These are phyloP conservation scores for Chironomus tentans DNA, from an alignment of 2,888 invertebrate genomes.

Conservation along the genomic window DNA sequence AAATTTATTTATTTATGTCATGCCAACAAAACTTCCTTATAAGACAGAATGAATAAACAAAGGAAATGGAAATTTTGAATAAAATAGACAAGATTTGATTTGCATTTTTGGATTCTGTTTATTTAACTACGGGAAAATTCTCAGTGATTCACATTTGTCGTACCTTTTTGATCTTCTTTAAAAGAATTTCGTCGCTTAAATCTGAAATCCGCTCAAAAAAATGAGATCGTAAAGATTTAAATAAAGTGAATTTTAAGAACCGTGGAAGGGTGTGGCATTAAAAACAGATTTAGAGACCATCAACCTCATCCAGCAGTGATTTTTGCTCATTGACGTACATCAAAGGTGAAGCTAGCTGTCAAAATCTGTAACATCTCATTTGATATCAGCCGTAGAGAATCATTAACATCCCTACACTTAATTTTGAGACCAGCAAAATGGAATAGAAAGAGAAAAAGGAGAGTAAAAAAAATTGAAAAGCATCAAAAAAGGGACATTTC, in stretches of 20 bases:
- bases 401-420: background rate
- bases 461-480: background rate
- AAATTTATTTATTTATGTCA: too few relatives aligned
- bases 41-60: too few relatives aligned
- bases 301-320: background rate
- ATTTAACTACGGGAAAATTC: slow-evolving; percentile 5
- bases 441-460: too few relatives aligned
- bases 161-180: background rate
- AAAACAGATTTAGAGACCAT: background rate
- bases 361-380: background rate
- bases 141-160: background rate
- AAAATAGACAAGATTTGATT: background rate
- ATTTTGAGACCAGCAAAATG: background rate
- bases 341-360: background rate
- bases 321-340: background rate
- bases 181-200: background rate
- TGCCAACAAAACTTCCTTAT: too few relatives aligned
- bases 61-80: too few relatives aligned
- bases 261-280: background rate
- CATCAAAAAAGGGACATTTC: slow-evolving; percentile 15
- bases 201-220: background rate
- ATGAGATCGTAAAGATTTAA: background rate
- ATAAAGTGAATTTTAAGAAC: background rate
- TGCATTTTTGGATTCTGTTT: background rate
- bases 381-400: background rate